Percentiles rank a stretch among this genome's conserved stretches.
Conservation (phyloP, 2,113 vertebrate genomes). For the Sinocyclocheilus grahami region DNA sequence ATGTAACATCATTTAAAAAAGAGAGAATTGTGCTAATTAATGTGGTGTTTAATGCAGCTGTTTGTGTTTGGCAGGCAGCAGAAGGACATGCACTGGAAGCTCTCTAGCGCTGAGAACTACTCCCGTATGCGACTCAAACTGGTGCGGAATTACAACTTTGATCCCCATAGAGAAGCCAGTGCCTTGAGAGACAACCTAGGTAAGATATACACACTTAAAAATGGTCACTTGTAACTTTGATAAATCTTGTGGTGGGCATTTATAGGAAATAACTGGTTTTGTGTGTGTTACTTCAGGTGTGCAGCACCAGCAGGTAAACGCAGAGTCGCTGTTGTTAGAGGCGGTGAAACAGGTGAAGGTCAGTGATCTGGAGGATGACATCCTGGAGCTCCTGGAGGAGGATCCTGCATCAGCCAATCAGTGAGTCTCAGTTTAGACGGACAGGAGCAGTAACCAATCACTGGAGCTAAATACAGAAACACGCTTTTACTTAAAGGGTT, state of each 20-base stretch:
- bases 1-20: background rate
- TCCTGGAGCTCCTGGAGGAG: constrained; percentile 91
- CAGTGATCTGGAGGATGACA: constrained; percentile 91
- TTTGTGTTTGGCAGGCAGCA: constrained; percentile 75
- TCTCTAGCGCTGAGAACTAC: constrained; percentile 94
- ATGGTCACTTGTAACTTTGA: background rate
- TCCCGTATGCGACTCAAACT: constrained; percentile 96
- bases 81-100: constrained; percentile 84
- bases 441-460: background rate
- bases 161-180: constrained; percentile 87
- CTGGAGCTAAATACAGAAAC: background rate
- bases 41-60: background rate
- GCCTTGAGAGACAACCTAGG: constrained; percentile 94
- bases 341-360: constrained; percentile 97
- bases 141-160: constrained; percentile 90
- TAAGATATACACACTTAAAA: constrained; percentile 64
- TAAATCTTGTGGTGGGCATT: background rate
- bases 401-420: constrained; percentile 75
- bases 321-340: constrained; percentile 90
- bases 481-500: background rate
- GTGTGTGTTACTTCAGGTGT: constrained; percentile 74
- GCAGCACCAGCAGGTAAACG: constrained; percentile 80
- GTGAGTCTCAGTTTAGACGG: constrained; percentile 62
- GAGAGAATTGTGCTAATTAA: background rate
- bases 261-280: background rate